These are phyloP conservation scores for Seriola quinqueradiata DNA, from an alignment of 2,113 vertebrate species.

Conservation along the genomic window DNA sequence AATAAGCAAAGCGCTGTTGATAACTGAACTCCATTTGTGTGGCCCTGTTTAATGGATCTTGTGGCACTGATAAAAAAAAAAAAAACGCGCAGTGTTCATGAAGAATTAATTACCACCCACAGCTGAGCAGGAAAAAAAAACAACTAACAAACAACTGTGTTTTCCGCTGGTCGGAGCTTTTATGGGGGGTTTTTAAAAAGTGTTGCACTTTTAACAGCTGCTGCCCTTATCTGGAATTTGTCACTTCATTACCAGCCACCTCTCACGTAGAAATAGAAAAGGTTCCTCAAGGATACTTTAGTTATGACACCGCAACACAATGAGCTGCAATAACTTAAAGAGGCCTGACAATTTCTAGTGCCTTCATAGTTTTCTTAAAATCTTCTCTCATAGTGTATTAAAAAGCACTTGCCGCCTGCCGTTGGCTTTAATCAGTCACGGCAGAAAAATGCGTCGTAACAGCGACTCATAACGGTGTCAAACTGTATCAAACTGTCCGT, in stretches of 20 bases:
- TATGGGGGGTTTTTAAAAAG: conserved; percentile 34
- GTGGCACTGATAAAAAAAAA: conserved; percentile 50
- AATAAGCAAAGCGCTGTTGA: conserved; percentile 44
- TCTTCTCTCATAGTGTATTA: neutral
- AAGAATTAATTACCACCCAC: conserved; percentile 66
- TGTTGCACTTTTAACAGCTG: conserved; percentile 12
- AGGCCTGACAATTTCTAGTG: conserved; percentile 5
- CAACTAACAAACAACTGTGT: conserved; percentile 13
- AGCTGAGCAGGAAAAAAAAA: conserved; percentile 19
- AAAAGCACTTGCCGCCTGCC: neutral
- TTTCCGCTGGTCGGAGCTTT: conserved; percentile 33
- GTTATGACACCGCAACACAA: neutral
- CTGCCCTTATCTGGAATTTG: conserved; percentile 18
- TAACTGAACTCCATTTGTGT: conserved; percentile 45
- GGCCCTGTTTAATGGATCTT: conserved; percentile 47
- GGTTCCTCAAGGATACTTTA: conserved; percentile 14
- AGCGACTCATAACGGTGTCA: neutral
- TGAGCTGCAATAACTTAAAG: conserved; percentile 27
- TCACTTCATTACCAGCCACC: conserved; percentile 39
- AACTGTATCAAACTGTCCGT: neutral
- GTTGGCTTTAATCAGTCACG: neutral
- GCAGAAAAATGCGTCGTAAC: neutral
- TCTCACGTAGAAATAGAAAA: neutral
- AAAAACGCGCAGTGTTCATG: conserved; percentile 48
- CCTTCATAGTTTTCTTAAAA: neutral